Evolutionary conservation across 2,113 vertebrate genomes (phyloP).

Genomic region (Erythrolamprus reginae): DNA sequence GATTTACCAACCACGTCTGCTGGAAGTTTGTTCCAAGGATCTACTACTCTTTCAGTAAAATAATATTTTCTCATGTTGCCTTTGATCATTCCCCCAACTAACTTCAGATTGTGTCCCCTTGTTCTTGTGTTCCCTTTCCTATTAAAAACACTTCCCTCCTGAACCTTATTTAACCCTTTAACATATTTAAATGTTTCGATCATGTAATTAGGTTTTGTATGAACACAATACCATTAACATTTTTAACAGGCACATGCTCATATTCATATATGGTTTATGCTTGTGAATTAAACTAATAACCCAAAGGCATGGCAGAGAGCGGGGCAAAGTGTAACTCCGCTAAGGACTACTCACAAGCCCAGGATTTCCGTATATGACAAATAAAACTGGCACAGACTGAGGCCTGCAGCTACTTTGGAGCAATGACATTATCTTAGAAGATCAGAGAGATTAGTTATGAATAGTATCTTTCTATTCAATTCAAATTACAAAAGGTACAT

Average conservation of each 20-base stretch:
- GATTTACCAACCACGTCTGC: too few species aligned
- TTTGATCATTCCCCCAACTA: too few species aligned
- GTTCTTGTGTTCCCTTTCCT: too few species aligned
- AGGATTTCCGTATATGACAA: neutral
- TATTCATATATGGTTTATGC: neutral
- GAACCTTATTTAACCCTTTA: too few species aligned
- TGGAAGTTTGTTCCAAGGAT: too few species aligned
- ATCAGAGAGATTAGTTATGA: neutral
- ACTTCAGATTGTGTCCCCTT: too few species aligned
- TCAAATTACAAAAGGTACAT: neutral
- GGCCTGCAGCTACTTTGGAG: neutral
- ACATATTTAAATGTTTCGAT: too few species aligned
- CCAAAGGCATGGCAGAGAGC: neutral
- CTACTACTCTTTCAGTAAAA: too few species aligned
- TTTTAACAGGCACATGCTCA: neutral
- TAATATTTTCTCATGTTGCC: too few species aligned
- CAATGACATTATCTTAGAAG: neutral
- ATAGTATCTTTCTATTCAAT: neutral
- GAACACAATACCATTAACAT: neutral
- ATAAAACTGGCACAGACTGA: neutral
- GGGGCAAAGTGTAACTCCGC: neutral
- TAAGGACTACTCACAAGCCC: neutral
- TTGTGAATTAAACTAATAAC: neutral
- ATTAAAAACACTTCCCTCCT: too few species aligned
- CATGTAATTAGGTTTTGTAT: neutral